Evolutionary conservation across 2,797 vertebrate genomes (phyloP), one percentile per base, ranked within the genome.

Genomic region (Falco peregrinus): DNA sequence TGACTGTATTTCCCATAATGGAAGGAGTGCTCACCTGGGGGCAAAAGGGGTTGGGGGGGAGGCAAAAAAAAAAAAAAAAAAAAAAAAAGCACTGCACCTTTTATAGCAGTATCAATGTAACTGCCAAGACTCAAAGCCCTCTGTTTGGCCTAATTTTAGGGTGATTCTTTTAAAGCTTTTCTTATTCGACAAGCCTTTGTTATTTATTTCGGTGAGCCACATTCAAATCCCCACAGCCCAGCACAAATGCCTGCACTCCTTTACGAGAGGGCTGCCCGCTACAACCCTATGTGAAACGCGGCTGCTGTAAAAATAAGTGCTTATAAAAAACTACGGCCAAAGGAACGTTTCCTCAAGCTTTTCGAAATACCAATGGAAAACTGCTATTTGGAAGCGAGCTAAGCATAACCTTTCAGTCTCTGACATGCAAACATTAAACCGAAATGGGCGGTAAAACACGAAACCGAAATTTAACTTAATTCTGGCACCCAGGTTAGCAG

Each of bases 261-360:
- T 79, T 31, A 67, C 47, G 26, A 65, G 25, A 16, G 31, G 19
- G 47, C 45, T 28, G 37, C 33, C n/a, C 28, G 17, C n/a, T 60
- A 45, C 28, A 48, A 67, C 6, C 28, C 25, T 8, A 51, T 0
- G 5, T 2, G 22, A 71, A 86, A 87, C 2, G 0, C 1, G 11
- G 67, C 50, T 43, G 43, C 39, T 54, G 64, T 22, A 78, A 92
- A 84, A 73, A 61, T 4, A 69, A 70, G 9, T 9, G 11, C 18
- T 61, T 54, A 39, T 13, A 41, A 67, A 70, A 70, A 89, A 48
- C 31, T 21, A 53, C 0, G 14, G 56, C 26, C 28, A 75, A 31
- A 64, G 18, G 21, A 80, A 67, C 0, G 4, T 9, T 77, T 54
- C 45, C 37, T 87, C 1, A 3, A 83, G 24, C 9, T 74, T 64